Percentiles rank a stretch among this genome's conserved stretches.
Conservation (phyloP, 2,888 invertebrate species). For the Drosophila bunnanda region DNA sequence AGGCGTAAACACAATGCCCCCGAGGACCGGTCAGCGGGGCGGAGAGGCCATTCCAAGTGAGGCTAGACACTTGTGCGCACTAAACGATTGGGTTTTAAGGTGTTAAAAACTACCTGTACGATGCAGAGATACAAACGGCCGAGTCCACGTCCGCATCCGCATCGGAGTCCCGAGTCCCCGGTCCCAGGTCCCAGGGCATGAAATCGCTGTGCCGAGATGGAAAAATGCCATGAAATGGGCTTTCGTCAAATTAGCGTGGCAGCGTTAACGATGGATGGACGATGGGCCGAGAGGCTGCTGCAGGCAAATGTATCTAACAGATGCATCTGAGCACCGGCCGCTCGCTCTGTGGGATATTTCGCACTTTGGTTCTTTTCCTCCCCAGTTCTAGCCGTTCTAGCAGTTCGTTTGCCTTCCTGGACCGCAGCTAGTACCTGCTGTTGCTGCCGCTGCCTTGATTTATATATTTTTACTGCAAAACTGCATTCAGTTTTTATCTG, state of each 20-base stretch:
- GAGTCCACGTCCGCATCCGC: conserved; percentile 5
- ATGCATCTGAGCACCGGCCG: conserved; percentile 31
- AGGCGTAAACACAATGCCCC: conserved; percentile 67
- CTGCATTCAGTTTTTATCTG: conserved; percentile 60
- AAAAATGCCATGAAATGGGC: conserved; percentile 81
- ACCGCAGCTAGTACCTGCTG: conserved; percentile 20
- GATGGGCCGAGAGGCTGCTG: conserved; percentile 26
- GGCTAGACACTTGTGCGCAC: conserved; percentile 41
- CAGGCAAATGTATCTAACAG: conserved; percentile 34
- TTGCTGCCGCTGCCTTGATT: conserved; percentile 32
- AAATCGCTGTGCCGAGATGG: conserved; percentile 62
- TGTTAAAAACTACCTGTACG: conserved; percentile 77
- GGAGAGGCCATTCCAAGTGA: conserved; percentile 21
- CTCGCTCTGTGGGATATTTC: conserved; percentile 77
- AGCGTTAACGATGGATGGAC: conserved; percentile 74
- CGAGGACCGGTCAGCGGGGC: conserved; percentile 14
- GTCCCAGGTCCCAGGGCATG: conserved; percentile 51
- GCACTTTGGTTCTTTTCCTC: conserved; percentile 62
- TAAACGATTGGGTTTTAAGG: conserved; percentile 51
- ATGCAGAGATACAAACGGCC: conserved; percentile 40
- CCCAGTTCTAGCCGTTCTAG: conserved; percentile 28
- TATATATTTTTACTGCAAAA: conserved; percentile 48
- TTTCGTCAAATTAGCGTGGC: conserved; percentile 83
- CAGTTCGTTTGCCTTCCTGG: conserved; percentile 56
- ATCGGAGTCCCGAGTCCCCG: conserved; percentile 46